Percentiles rank a stretch among this genome's conserved stretches.
These are phyloP conservation scores for Temnothorax longispinosus DNA, from an alignment of 1,140 invertebrate genomes.

Conservation along the genomic window DNA sequence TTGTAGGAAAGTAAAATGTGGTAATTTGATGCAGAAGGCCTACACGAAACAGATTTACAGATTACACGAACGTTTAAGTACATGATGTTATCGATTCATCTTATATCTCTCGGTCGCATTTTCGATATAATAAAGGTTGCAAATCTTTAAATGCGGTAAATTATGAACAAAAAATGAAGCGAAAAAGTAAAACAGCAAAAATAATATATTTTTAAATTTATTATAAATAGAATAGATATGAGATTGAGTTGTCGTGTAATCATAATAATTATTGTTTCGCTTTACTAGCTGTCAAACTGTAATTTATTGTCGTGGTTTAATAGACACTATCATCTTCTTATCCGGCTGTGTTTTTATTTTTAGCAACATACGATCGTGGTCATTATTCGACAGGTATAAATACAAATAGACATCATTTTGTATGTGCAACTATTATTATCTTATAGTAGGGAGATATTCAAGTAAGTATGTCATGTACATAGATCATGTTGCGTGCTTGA, in stretches of 20 bases:
- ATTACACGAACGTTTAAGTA: neutral
- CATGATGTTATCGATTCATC: neutral
- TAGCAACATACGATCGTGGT: neutral
- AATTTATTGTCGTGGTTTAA: neutral
- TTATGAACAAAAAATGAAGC: neutral
- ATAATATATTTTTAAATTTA: neutral
- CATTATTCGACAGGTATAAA: neutral
- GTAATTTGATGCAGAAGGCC: neutral
- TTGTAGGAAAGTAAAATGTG: neutral
- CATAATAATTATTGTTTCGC: neutral
- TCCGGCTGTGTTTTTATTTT: neutral
- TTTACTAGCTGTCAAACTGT: neutral
- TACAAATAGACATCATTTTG: neutral
- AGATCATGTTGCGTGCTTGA: neutral
- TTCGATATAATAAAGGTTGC: neutral
- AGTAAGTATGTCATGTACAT: conserved; percentile 17
- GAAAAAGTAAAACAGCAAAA: neutral
- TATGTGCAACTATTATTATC: conserved; percentile 33
- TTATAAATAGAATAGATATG: neutral
- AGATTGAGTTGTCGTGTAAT: neutral
- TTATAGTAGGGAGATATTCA: neutral
- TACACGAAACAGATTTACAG: neutral
- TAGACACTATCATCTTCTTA: neutral
- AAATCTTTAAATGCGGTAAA: neutral
- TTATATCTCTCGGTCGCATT: neutral